phyloP scores from a whole-genome alignment of 2,888 invertebrate species.

The Drosophila kambysellisi region DNA sequence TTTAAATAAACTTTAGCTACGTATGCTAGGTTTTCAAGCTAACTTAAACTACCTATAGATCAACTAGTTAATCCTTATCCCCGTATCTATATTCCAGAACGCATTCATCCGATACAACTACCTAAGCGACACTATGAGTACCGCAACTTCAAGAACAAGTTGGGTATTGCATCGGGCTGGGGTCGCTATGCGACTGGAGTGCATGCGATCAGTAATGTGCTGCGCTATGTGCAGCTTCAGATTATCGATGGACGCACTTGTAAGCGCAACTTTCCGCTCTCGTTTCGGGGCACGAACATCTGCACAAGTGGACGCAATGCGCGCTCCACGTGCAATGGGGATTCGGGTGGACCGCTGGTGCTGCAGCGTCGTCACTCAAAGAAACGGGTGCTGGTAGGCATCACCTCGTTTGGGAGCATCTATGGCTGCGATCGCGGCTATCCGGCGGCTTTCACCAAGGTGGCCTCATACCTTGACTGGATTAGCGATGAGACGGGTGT shows the following conservation, averaged over 20 bases:
- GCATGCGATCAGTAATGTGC: constrained; percentile 84
- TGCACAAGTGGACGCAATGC: constrained; percentile 84
- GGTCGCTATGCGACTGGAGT: constrained; percentile 85
- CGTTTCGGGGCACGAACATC: constrained; percentile 84
- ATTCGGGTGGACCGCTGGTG: constrained; percentile 84
- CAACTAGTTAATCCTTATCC: neutral
- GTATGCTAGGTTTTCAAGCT: neutral
- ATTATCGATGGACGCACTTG: constrained; percentile 84
- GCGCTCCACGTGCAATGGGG: constrained; percentile 85
- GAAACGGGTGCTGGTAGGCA: constrained; percentile 79
- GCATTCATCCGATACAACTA: constrained; percentile 84
- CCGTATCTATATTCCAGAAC: constrained; percentile 70
- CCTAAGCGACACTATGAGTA: constrained; percentile 82
- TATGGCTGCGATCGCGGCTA: constrained; percentile 83
- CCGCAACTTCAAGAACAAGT: constrained; percentile 82
- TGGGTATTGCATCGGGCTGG: constrained; percentile 86
- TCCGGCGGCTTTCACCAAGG: constrained; percentile 84
- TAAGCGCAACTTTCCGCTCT: constrained; percentile 83
- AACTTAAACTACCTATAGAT: neutral
- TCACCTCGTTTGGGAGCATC: constrained; percentile 84
- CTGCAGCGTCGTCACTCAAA: constrained; percentile 77
- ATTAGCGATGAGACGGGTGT: constrained; percentile 82
- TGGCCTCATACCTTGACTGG: constrained; percentile 84
- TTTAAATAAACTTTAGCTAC: neutral
- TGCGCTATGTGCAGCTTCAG: constrained; percentile 84